These are phyloP conservation scores for Phanerotoma sp. DNA, from an alignment of 2,888 invertebrate species.

Conservation along the genomic window DNA sequence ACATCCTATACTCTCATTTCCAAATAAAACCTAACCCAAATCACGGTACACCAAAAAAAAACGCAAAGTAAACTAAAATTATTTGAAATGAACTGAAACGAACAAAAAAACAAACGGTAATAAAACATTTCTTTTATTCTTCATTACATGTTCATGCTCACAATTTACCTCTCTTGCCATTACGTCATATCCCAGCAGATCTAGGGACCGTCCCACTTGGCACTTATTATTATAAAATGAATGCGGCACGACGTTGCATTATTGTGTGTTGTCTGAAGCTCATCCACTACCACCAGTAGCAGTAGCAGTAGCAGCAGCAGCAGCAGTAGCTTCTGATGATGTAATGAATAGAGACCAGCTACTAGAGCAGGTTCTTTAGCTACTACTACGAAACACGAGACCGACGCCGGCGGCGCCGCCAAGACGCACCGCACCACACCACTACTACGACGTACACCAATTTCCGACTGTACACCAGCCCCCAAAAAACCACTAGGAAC, in stretches of 20 bases:
- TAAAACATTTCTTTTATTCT: no score
- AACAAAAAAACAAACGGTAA: no score
- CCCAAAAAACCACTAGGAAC: background rate
- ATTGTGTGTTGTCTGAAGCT: slow-evolving; percentile 16
- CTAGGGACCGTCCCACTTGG: slow-evolving; percentile 53
- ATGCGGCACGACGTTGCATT: slow-evolving; percentile 41
- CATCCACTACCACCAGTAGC: slow-evolving; percentile 1
- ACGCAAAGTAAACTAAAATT: no score
- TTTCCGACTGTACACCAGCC: background rate
- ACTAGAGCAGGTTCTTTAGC: background rate
- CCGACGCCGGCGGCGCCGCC: slow-evolving; percentile 13
- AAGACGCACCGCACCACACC: slow-evolving; percentile 5
- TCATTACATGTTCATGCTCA: background rate
- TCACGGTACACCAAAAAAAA: no score
- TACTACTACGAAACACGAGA: background rate
- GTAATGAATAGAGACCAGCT: background rate
- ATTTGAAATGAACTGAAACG: no score
- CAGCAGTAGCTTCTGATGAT: slow-evolving; percentile 1
- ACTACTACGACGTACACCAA: slow-evolving; percentile 7
- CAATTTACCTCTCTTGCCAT: slow-evolving; percentile 60
- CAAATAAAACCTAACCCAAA: slow-evolving; percentile 1
- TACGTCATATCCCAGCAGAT: slow-evolving; percentile 60
- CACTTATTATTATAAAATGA: slow-evolving; percentile 42
- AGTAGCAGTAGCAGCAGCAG: background rate
- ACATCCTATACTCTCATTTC: slow-evolving; percentile 3